phyloP scores from a whole-genome alignment of 1,140 invertebrate genomes.

The Globodera ellingtonae region DNA sequence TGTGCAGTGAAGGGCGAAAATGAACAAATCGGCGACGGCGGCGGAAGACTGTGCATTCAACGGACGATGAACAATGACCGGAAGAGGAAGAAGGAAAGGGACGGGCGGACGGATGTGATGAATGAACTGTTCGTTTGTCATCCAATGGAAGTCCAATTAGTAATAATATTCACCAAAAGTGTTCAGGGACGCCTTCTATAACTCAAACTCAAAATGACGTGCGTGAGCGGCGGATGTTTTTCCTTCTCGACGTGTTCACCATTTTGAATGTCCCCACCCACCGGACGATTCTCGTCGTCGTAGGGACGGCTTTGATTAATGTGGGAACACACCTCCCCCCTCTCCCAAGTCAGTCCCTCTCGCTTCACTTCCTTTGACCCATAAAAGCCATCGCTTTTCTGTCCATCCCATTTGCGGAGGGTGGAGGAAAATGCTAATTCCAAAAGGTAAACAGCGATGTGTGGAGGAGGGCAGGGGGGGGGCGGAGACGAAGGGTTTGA shows the following conservation, averaged over 20 bases:
- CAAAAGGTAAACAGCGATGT: neutral
- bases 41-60: neutral
- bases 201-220: no score
- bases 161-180: no score
- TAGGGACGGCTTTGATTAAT: neutral
- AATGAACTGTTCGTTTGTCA: no score
- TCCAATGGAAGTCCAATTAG: no score
- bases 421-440: neutral
- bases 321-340: neutral
- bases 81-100: neutral
- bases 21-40: neutral
- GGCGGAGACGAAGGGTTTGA: neutral
- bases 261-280: no score
- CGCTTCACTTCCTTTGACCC: neutral
- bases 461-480: neutral
- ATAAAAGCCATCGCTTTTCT: slow-evolving; percentile 5
- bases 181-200: no score
- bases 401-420: neutral
- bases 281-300: neutral
- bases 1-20: neutral
- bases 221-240: neutral
- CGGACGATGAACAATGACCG: neutral
- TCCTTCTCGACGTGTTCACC: neutral
- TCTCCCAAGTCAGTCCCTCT: neutral
- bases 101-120: neutral